These are phyloP conservation scores for Pocillopora grandis DNA, from an alignment of 92 coral and sea anemone species.

Conservation along the genomic window DNA sequence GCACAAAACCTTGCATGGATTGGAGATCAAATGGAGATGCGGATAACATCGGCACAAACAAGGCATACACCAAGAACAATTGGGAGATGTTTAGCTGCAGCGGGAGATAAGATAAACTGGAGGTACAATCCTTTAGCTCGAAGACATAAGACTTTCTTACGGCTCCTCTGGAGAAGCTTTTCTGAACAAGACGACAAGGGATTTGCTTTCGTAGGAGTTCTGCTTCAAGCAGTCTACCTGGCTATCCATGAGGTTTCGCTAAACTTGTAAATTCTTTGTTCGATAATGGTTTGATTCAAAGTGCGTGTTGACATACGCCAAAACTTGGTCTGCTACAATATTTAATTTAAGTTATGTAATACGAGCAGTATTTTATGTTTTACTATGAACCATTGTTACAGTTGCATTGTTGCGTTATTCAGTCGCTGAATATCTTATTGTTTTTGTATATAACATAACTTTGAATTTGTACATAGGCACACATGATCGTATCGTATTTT, in stretches of 20 bases:
- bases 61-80: not conserved
- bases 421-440: not conserved
- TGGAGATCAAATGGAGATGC: slow-evolving; percentile 51
- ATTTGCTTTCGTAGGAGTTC: slow-evolving; percentile 16
- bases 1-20: slow-evolving; percentile 44
- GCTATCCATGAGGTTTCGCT: slow-evolving; percentile 11
- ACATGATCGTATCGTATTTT: not conserved
- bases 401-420: not conserved
- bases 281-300: not conserved
- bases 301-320: not conserved
- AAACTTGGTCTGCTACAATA: not conserved
- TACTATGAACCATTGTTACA: not conserved
- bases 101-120: slow-evolving; percentile 23
- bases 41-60: slow-evolving; percentile 3
- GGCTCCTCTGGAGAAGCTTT: slow-evolving; percentile 20
- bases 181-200: slow-evolving; percentile 11
- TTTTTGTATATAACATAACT: not conserved
- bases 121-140: slow-evolving; percentile 4
- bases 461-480: not conserved
- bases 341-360: not conserved
- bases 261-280: not conserved
- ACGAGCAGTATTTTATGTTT: not conserved
- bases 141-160: slow-evolving; percentile 17
- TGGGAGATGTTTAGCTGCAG: slow-evolving; percentile 31
- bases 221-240: slow-evolving; percentile 12